Base-by-base conservation (phyloP, 2,113 vertebrate species). In the Psettodes erumei region DNA sequence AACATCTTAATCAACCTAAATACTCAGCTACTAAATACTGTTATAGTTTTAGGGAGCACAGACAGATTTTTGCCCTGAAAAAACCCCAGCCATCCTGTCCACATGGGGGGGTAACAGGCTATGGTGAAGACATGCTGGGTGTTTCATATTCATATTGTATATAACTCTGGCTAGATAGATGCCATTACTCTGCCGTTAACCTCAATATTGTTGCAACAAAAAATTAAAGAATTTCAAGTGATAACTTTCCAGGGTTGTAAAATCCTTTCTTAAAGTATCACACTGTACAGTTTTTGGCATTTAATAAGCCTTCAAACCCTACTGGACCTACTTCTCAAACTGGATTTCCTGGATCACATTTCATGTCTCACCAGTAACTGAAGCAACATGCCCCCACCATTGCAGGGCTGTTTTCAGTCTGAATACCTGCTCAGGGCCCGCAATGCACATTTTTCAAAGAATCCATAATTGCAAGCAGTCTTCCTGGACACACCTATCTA, bases 401-500 rank as follows among this genome's bases (percentile, higher is more conserved):
- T 27, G n/a, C 40, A 13, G 40, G 38, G 25, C 53, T n/a, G 60
- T 37, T 68, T 54, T 62, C 1, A 3, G 23, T 61, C 27, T 38
- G 56, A 51, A 65, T 2, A 8, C 13, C 42, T 28, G 45, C 28
- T 71, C 42, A 27, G 37, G 15, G 1, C 15, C 53, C 32, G 30
- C 53, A 61, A 42, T 32, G 42, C 2, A 0, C 28, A 12, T 27
- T 63, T 70, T 76, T 38, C 37, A 48, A 67, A 13, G 18, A 33
- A 15, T 42, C 50, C 0, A 6, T 66, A 77, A 82, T 86, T 77
- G 61, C 61, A 62, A 23, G 33, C 74, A 71, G 27, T 64, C 19
- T 45, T 73, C 16, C 5, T 62, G 61, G 53, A 51, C 82, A 77
- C 70, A 66, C 59, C 65, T 60, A 73, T 38, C 47, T 51, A 45